These are phyloP conservation scores for Uropetala carovei DNA, from an alignment of 2,888 invertebrate species.

Conservation along the genomic window DNA sequence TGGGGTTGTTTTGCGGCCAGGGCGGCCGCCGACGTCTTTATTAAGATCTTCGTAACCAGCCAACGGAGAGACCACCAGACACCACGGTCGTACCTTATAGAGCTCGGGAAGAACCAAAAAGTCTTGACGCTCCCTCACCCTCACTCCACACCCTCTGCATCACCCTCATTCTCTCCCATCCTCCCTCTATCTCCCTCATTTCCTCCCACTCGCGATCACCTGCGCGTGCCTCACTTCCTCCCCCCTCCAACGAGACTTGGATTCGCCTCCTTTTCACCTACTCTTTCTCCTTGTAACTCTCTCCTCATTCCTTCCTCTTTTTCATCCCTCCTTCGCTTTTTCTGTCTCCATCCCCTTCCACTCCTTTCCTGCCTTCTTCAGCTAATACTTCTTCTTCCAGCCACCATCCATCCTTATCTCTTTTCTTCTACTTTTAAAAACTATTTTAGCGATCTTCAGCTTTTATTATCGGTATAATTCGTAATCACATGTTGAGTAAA, in stretches of 20 bases:
- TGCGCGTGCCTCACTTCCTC: slow-evolving; percentile 10
- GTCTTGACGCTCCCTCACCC: not conserved
- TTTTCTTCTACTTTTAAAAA: too few relatives aligned
- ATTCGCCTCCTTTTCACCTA: too few relatives aligned
- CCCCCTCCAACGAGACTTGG: not conserved
- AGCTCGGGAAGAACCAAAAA: not conserved
- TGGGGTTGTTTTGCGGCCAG: slow-evolving; percentile 30
- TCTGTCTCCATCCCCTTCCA: not conserved
- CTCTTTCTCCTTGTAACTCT: too few relatives aligned
- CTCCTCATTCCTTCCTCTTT: not conserved
- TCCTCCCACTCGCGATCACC: not conserved
- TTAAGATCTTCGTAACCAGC: slow-evolving; percentile 48
- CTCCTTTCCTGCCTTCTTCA: not conserved
- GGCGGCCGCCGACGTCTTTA: slow-evolving; percentile 50
- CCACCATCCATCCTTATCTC: too few relatives aligned
- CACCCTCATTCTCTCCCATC: not conserved
- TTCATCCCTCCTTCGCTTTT: not conserved
- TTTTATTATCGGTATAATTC: too few relatives aligned
- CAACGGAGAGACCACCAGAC: slow-evolving; percentile 7
- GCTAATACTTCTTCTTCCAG: too few relatives aligned
- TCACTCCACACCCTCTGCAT: too few relatives aligned
- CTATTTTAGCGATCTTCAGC: too few relatives aligned
- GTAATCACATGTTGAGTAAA: too few relatives aligned
- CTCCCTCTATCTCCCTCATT: too few relatives aligned
- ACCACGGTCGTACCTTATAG: slow-evolving; percentile 26